Base-by-base conservation (phyloP, 2,888 invertebrate genomes). In the Plebejus anna region DNA sequence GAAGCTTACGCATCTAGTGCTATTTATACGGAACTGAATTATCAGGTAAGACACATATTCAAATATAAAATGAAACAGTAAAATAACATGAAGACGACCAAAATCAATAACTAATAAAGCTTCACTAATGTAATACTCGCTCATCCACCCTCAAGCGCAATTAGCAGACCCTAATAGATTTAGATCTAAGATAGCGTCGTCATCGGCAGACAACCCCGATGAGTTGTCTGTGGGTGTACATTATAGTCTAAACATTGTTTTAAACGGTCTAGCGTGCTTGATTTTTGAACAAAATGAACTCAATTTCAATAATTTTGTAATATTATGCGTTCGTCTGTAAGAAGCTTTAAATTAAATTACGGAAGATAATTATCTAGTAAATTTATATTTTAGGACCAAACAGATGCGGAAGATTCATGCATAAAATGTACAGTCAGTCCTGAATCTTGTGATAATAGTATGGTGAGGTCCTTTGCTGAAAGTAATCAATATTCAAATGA, bases 1-100 rank as follows among this genome's bases (percentile, higher is more conserved):
- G 96, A 96, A 78, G 96, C 97, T 1, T 97, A 97, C 81, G 97
- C 97, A 4, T 96, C 97, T 0, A 96, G 97, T 77, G 96, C 96
- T 76, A 94, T 94, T 83, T 94, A 94, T 79, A 92, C 93, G n/a
- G 93, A 94, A 84, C 80, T 94, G 57, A 92, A 92, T 81, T 94
- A 93, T 83, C 91, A 90, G 87, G 93, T 92, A 79, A 75, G 83
- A 38, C 1, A 32, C 32, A 47, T 73, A 11, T 28, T 59, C 70
- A 47, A 42, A 72, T 72, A 42, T 42, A 47, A 72, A 42, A 47
- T 47, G 3, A 4, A 9, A 28, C n/a, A 66, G 11, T 28, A 4
- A 16, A 66, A 66, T 13, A 13, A 32, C 66, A 66, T 13, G 32
- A 2, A 66, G 4, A 66, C 16, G 16, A 13, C 4, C 32, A 66